Percentiles rank a stretch among this genome's conserved stretches.
Evolutionary conservation across 2,113 vertebrate genomes (phyloP).

Genomic region (Notarius lentiginosus): DNA sequence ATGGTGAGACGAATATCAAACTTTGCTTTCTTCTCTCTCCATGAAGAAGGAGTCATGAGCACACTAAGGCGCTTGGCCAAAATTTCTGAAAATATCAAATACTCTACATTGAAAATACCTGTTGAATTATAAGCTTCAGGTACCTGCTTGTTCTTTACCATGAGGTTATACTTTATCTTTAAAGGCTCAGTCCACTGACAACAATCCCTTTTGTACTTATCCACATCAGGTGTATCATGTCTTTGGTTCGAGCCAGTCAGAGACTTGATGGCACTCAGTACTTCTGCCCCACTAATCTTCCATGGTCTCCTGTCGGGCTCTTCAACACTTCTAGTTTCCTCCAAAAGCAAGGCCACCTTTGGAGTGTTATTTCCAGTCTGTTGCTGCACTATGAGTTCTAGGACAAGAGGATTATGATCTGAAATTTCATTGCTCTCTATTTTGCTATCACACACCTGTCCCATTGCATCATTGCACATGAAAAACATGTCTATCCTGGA

Average conservation of each 20-base stretch:
- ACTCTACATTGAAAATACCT: neutral
- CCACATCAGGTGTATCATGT: neutral
- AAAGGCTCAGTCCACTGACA: neutral
- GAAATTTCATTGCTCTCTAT: neutral
- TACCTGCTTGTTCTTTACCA: neutral
- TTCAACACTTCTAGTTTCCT: neutral
- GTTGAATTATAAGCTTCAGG: neutral
- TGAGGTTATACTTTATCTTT: neutral
- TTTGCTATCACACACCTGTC: slow-evolving; percentile 14
- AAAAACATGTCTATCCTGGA: no score
- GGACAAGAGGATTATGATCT: slow-evolving; percentile 37
- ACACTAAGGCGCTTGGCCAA: neutral
- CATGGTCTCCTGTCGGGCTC: neutral
- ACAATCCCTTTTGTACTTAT: neutral
- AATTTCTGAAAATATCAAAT: neutral
- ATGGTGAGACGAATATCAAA: neutral
- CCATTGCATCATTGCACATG: slow-evolving; percentile 48
- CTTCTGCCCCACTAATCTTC: neutral
- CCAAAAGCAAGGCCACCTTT: neutral
- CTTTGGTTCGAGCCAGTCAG: neutral
- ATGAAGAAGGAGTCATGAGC: neutral
- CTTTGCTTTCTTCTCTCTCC: neutral
- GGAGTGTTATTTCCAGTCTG: neutral
- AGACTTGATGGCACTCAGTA: slow-evolving; percentile 35
- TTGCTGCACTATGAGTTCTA: neutral